These are phyloP conservation scores for Aythya baeri DNA, from an alignment of 2,113 vertebrate species.

Conservation along the genomic window DNA sequence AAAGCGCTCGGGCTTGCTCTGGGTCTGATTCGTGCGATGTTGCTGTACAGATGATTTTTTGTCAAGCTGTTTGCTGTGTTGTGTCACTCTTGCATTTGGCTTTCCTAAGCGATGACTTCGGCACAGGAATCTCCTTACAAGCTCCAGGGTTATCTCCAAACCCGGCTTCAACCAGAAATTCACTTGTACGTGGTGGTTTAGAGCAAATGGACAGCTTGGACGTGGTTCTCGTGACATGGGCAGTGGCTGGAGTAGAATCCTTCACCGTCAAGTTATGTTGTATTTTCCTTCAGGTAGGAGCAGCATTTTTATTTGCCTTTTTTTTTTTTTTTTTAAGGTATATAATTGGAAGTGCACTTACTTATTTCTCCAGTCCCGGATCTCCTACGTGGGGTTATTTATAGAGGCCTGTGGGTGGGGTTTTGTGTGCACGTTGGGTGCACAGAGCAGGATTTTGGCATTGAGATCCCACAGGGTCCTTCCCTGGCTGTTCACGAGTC, in stretches of 20 bases:
- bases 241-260: not conserved
- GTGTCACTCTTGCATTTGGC: not conserved
- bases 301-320: not conserved
- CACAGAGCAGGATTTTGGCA: not conserved
- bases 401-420: constrained; percentile 71
- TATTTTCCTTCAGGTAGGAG: not conserved
- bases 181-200: accelerated
- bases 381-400: constrained; percentile 76
- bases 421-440: not conserved
- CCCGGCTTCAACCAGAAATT: not conserved
- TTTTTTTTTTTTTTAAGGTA: not conserved
- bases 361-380: constrained; percentile 27
- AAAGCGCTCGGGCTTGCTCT: accelerated
- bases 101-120: not conserved
- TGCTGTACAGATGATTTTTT: not conserved
- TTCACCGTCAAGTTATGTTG: not conserved
- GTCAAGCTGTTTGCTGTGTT: not conserved
- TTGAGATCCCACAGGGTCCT: not conserved
- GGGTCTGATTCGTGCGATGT: not conserved
- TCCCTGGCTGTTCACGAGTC: not conserved
- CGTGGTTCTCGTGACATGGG: accelerated
- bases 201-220: not conserved
- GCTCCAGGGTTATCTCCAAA: not conserved
- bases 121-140: not conserved
- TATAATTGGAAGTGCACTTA: constrained; percentile 43